phyloP scores from a whole-genome alignment of 2,888 invertebrate genomes.

The Meteorus colon region DNA sequence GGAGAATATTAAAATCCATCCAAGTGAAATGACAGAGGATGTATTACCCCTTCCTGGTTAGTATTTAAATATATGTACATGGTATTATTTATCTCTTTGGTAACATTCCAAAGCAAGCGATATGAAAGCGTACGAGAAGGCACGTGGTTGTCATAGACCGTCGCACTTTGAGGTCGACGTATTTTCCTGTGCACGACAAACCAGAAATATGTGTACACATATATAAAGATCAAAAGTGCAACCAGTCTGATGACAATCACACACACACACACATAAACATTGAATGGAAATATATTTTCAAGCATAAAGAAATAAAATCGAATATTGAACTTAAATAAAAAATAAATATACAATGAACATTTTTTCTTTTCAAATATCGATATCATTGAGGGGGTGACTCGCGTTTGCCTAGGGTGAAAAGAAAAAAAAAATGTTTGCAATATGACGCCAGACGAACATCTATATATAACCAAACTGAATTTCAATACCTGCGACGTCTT shows the following conservation, averaged over 20 bases:
- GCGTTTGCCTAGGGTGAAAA: neutral
- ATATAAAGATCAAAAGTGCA: neutral
- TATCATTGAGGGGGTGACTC: neutral
- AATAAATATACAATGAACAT: neutral
- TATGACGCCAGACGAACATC: slow-evolving; percentile 25
- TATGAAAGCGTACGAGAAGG: slow-evolving; percentile 16
- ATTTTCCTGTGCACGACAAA: slow-evolving; percentile 22
- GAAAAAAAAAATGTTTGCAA: slow-evolving; percentile 32
- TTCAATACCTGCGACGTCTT: too few relatives aligned
- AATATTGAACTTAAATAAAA: too few relatives aligned
- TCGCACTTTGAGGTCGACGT: slow-evolving; percentile 32
- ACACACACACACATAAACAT: neutral
- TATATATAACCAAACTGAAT: too few relatives aligned
- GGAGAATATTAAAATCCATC: neutral
- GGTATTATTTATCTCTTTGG: slow-evolving; percentile 5
- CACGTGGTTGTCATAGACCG: slow-evolving; percentile 21
- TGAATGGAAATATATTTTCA: neutral
- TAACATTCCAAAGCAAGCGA: slow-evolving; percentile 29
- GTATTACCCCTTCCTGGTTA: neutral
- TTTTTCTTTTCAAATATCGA: neutral
- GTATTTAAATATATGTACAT: neutral
- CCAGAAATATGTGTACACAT: neutral
- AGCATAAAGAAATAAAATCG: too few relatives aligned
- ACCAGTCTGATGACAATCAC: neutral
- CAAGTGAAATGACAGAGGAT: neutral